Evolutionary conservation across 2,797 vertebrate species (phyloP).

Genomic region (Sebastes paucispinis): DNA sequence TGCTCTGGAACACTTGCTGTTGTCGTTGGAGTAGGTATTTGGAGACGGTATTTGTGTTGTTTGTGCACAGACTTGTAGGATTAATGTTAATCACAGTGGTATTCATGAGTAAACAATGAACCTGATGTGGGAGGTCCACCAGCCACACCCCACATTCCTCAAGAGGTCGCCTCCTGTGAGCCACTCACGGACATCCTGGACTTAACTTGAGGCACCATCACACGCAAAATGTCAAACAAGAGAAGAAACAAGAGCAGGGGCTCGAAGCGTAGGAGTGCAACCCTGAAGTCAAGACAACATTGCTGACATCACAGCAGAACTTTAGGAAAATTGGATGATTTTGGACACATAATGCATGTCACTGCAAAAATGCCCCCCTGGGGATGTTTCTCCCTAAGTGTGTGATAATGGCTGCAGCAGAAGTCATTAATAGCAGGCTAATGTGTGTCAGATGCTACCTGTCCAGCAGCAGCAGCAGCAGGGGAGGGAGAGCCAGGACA

Average conservation of each 20-base stretch:
- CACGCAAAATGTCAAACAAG: background rate
- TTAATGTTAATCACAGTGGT: constrained; percentile 62
- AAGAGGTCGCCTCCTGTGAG: constrained; percentile 19
- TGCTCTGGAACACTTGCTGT: constrained; percentile 22
- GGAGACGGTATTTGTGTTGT: constrained; percentile 36
- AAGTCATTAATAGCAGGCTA: constrained; percentile 78
- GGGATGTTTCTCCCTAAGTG: constrained; percentile 59
- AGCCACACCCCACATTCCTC: constrained; percentile 47
- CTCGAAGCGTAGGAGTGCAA: background rate
- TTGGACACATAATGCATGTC: constrained; percentile 33
- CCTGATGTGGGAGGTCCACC: constrained; percentile 49
- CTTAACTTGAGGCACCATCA: constrained; percentile 1
- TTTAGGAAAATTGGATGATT: constrained; percentile 38
- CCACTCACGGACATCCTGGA: constrained; percentile 5
- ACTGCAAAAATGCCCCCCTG: constrained; percentile 50
- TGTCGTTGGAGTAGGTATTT: constrained; percentile 18
- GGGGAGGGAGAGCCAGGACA: constrained; percentile 67
- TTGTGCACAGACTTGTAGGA: constrained; percentile 57
- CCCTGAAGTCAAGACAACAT: constrained; percentile 11
- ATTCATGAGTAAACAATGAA: constrained; percentile 45
- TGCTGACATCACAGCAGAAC: constrained; percentile 22
- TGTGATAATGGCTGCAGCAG: constrained; percentile 71
- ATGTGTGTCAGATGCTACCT: constrained; percentile 83
- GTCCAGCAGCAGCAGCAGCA: constrained; percentile 68
- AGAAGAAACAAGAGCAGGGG: background rate